Conservation (phyloP, 2,888 invertebrate genomes). For the Andrena praecox region DNA sequence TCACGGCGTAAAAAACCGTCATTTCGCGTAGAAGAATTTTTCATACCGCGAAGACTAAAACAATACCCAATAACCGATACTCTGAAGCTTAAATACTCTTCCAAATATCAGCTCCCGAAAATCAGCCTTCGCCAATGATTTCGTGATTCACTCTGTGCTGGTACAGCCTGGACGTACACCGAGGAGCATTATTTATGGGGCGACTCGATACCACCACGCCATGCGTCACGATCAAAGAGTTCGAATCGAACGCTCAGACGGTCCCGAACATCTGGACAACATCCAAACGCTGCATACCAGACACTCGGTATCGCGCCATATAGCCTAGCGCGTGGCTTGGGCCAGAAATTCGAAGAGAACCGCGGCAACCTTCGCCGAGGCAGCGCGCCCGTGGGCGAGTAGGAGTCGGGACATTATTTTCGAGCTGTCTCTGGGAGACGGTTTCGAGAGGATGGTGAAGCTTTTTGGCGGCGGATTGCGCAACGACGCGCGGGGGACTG, state of each 20-base stretch:
- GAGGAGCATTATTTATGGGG: neutral
- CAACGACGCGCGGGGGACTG: slow-evolving; percentile 42
- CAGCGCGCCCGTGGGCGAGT: slow-evolving; percentile 31
- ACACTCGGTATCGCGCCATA: slow-evolving; percentile 20
- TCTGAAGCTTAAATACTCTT: too few relatives aligned
- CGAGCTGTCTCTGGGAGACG: slow-evolving; percentile 27
- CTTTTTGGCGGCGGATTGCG: slow-evolving; percentile 35
- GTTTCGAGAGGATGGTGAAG: neutral
- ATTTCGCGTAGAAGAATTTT: too few relatives aligned
- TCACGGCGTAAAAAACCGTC: too few relatives aligned
- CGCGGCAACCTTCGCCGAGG: slow-evolving; percentile 29
- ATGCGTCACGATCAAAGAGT: slow-evolving; percentile 13
- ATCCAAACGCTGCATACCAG: slow-evolving; percentile 58
- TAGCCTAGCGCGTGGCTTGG: slow-evolving; percentile 20
- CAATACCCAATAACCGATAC: too few relatives aligned
- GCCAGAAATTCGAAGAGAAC: slow-evolving; percentile 10
- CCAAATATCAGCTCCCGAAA: too few relatives aligned
- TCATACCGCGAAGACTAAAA: too few relatives aligned
- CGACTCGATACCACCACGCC: neutral
- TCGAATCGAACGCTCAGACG: slow-evolving; percentile 19
- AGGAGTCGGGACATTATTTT: slow-evolving; percentile 49
- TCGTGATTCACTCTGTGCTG: neutral
- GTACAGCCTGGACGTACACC: neutral
- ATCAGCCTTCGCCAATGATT: neutral
- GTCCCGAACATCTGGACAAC: slow-evolving; percentile 37